Percentiles rank a stretch among this genome's conserved stretches.
phyloP scores from a whole-genome alignment of 2,113 vertebrate genomes.

The Callorhinus ursinus region DNA sequence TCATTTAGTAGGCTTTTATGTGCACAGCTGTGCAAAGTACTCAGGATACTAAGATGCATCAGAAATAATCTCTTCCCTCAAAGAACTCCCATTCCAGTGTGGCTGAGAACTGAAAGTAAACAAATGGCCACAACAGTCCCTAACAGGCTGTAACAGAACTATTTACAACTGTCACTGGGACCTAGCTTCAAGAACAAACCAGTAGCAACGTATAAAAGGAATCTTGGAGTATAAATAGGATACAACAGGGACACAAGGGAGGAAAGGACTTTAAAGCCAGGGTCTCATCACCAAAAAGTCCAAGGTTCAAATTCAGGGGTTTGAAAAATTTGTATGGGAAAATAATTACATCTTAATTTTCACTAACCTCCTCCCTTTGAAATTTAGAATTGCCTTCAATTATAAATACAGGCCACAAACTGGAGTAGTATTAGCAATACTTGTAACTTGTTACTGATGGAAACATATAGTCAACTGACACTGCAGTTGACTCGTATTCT shows the following conservation, averaged over 20 bases:
- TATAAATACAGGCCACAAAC: slow-evolving; percentile 7
- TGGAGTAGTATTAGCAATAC: neutral
- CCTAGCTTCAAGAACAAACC: neutral
- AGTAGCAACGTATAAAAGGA: neutral
- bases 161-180: neutral
- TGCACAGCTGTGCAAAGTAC: neutral
- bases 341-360: slow-evolving; percentile 21
- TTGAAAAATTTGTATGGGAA: neutral
- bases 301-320: neutral
- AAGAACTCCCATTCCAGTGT: neutral
- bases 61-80: neutral
- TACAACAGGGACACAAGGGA: neutral
- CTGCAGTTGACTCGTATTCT: neutral
- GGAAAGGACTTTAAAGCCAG: neutral
- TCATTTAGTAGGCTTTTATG: neutral
- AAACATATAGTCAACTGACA: neutral
- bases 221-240: neutral
- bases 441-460: neutral
- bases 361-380: neutral
- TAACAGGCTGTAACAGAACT: neutral
- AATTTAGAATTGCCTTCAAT: neutral
- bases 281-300: neutral
- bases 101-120: neutral
- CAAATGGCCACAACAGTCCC: neutral
- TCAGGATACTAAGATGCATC: neutral